Conservation (phyloP, 2,113 vertebrate genomes). For the Pseudorasbora parva region DNA sequence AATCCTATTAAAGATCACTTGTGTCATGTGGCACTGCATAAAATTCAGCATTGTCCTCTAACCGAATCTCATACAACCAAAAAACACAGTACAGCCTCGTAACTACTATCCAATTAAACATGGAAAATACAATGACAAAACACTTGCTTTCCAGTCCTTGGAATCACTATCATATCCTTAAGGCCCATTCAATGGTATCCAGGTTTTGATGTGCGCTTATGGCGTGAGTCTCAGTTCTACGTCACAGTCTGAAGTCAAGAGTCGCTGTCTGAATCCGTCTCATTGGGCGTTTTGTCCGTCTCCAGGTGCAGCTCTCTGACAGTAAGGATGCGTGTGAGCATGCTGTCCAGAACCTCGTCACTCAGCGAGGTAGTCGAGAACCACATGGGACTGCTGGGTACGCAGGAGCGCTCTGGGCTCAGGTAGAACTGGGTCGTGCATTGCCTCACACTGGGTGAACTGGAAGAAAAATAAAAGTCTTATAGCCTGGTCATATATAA, state of each 20-base stretch:
- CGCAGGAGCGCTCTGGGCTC: constrained; percentile 92
- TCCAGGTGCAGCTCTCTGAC: constrained; percentile 90
- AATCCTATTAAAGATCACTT: neutral
- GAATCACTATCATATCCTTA: neutral
- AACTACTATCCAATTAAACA: neutral
- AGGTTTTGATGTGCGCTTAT: neutral
- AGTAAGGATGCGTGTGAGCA: constrained; percentile 92
- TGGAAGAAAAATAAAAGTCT: constrained; percentile 59
- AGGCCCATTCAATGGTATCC: neutral
- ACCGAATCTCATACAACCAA: neutral
- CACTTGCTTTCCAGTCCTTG: neutral
- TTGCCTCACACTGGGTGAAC: constrained; percentile 95
- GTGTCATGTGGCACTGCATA: constrained; percentile 13
- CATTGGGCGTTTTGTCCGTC: constrained; percentile 65
- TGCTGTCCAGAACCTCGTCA: constrained; percentile 89
- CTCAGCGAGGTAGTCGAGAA: constrained; percentile 91
- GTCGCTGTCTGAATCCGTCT: constrained; percentile 20
- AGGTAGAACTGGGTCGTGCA: constrained; percentile 95
- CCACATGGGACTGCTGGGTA: constrained; percentile 97
- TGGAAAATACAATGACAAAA: constrained; percentile 24
- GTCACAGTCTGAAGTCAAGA: constrained; percentile 3
- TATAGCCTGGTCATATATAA: too few species aligned
- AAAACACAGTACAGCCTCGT: neutral
- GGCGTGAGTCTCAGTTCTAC: too few species aligned
- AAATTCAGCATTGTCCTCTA: neutral